Base-by-base conservation (phyloP, 2,888 invertebrate genomes). In the Ferrisia virgata region DNA sequence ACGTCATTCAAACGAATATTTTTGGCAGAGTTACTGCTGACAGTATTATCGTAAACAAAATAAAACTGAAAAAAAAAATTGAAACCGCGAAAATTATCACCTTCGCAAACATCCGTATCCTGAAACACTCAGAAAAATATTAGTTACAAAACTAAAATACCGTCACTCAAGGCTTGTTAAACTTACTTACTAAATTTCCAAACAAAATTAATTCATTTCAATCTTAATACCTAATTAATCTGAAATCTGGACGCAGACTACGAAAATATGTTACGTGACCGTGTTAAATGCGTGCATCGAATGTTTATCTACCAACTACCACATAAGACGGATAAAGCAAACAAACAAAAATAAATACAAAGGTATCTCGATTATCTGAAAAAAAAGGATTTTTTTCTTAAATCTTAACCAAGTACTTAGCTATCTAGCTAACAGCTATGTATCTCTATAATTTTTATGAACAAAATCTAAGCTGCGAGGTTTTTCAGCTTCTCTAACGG, bases 1-100 rank as follows among this genome's bases (percentile, higher is more conserved):
- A 76, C 72, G 72, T 76, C 72, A 76, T 76, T 36, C 72, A n/a
- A 72, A 33, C 15, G 18, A 72, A 15, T 76, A 76, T 76, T 76
- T 76, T 76, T 76, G 72, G 33, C 72, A 76, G 64, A 28, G 64
- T 64, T 64, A n/a, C 9, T 25, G 58, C 25, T 58, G 64, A 64
- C 64, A 64, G 15, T 28, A 28, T 9, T 22, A 28, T 28, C 28
- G 28, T 64, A 64, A 64, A 64, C 64, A 64, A 28, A 64, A 28
- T 31, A 28, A 64, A 25, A n/a, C n/a, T 31, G 28, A 4, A 3
- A 15, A 28, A 64, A 64, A 28, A 64, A 15, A 58, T 25, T 9
- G 15, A 28, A 28, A 15, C 28, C 28, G 15, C 2, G 53, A 18
- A 64, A 15, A 58, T 58, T 22, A 22, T 58, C 28, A 22, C 22